These are phyloP conservation scores for Mesopsocus fuscifrons DNA, from an alignment of 2,888 invertebrate species.

Conservation along the genomic window DNA sequence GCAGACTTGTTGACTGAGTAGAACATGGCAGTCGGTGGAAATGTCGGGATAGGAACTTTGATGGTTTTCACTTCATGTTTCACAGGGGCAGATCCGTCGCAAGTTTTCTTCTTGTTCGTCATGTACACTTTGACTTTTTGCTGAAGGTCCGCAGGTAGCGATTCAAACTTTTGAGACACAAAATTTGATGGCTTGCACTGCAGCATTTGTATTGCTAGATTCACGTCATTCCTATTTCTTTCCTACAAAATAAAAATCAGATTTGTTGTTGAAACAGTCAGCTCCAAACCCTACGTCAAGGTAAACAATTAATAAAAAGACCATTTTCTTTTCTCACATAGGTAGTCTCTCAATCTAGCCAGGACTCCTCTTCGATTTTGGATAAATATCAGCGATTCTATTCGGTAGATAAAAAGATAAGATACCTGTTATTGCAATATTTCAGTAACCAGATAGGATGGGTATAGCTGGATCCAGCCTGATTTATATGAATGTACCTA, in stretches of 20 bases:
- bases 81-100: conserved; percentile 21
- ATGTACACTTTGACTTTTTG: conserved; percentile 68
- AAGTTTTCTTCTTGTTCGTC: conserved; percentile 36
- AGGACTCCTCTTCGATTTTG: too few relatives aligned
- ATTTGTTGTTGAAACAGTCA: too few relatives aligned
- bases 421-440: too few relatives aligned
- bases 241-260: conserved; percentile 51
- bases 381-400: too few relatives aligned
- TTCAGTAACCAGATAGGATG: too few relatives aligned
- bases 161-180: conserved; percentile 76
- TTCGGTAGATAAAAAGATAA: too few relatives aligned
- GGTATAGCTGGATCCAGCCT: too few relatives aligned
- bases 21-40: conserved; percentile 73
- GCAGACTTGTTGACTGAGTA: conserved; percentile 29
- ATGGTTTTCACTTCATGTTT: conserved; percentile 39
- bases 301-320: conserved; percentile 7
- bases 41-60: conserved; percentile 56
- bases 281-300: too few relatives aligned
- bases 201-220: conserved; percentile 77
- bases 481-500: too few relatives aligned
- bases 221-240: conserved; percentile 83
- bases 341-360: too few relatives aligned
- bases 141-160: conserved; percentile 81
- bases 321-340: too few relatives aligned
- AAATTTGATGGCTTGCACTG: conserved; percentile 92